phyloP scores from a whole-genome alignment of 2,113 vertebrate species.

The Oncorhynchus clarkii region DNA sequence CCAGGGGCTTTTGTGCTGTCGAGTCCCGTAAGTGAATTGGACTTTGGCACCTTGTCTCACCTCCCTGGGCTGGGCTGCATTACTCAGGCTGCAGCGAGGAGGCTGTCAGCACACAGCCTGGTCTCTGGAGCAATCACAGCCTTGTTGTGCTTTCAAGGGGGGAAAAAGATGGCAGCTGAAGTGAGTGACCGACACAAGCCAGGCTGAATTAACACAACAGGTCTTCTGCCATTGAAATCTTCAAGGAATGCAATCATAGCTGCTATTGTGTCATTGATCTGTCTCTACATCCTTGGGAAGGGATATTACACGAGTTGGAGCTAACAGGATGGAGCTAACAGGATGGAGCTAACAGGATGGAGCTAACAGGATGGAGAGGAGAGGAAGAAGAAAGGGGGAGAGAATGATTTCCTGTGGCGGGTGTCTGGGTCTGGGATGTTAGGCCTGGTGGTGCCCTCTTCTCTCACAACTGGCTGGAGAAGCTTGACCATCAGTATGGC shows the following conservation, averaged over 20 bases:
- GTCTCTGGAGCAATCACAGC: conserved; percentile 59
- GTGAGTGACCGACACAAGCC: conserved; percentile 55
- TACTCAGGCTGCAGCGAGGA: conserved; percentile 62
- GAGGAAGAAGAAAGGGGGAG: conserved; percentile 3
- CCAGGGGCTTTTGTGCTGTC: conserved; percentile 84
- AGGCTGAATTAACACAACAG: conserved; percentile 53
- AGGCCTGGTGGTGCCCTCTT: neutral
- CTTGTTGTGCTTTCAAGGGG: conserved; percentile 52
- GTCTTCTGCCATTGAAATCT: conserved; percentile 52
- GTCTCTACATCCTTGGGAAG: conserved; percentile 43
- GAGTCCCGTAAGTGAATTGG: conserved; percentile 93
- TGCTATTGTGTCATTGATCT: conserved; percentile 36
- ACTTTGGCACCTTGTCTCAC: conserved; percentile 80
- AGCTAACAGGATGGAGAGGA: neutral
- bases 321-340: neutral
- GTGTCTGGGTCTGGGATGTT: neutral
- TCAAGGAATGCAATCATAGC: conserved; percentile 50
- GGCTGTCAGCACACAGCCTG: conserved; percentile 51
- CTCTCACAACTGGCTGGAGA: neutral
- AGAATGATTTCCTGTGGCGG: conserved; percentile 1
- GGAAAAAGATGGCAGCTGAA: conserved; percentile 42
- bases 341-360: neutral
- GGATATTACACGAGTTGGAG: conserved; percentile 27
- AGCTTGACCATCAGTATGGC: neutral
- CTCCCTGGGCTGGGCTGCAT: conserved; percentile 64